Base-by-base conservation (phyloP, 2,113 vertebrate species). In the Cromileptes altivelis region DNA sequence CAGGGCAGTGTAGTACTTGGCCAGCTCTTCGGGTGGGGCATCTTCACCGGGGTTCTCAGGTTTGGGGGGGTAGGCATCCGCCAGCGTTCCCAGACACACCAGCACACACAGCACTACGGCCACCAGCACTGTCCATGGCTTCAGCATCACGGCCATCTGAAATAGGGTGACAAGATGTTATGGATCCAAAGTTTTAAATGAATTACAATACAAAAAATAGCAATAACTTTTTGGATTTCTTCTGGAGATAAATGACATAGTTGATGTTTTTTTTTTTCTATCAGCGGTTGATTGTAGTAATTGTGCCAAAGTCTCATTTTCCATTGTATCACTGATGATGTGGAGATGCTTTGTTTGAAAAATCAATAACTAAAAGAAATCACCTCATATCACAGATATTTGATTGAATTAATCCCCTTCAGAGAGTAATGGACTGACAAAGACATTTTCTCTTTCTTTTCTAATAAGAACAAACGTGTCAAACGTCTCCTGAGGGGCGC, bases 21-120 rank as follows among this genome's bases (percentile, higher is more conserved):
- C 97, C 92, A 98, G 90, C 82, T 98, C 97, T 72, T 98, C 97
- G 0, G 97, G 96, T 0, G 98, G 93, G 2, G 97, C 97, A 0
- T 96, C 95, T 1, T 96, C 96, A 0, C 97, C 96, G 0, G 97
- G 97, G 78, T 96, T 96, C 86, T 97, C 96, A 6, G 97, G 97
- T 63, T 97, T 98, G 0, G 96, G 81, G 0, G 97, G 97, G 75
- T 97, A 97, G 23, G 97, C 96, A 4, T 96, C 95, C 1, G 93
- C 95, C 89, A 97, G 89, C 0, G 94, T 79, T 18, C 94, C 96
- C 89, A 98, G 81, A 91, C 96, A 96, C 74, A 96, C 94, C 75
- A 99, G 91, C 71, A 95, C 90, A 0, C 95, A 95, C 37, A 97
- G 89, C 19, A 95, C 79, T 67, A 94, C 25, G 0, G 94, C 92